These are phyloP conservation scores for Teleogryllus occipitalis DNA, from an alignment of 1,140 invertebrate species.

Conservation along the genomic window DNA sequence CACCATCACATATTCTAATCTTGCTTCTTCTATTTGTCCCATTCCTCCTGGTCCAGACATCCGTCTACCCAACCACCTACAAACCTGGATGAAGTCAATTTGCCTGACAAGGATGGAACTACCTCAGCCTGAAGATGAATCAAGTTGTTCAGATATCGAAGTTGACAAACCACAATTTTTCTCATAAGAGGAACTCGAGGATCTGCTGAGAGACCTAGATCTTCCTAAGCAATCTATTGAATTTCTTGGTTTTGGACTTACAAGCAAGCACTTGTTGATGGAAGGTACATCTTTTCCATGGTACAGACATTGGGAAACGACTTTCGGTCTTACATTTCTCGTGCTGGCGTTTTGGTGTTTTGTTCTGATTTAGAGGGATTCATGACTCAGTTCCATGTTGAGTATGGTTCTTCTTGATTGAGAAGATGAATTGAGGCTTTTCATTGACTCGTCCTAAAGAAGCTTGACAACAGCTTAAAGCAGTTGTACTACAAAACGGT, in stretches of 20 bases:
- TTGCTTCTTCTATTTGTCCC: conserved; percentile 7
- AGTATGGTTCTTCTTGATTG: not conserved
- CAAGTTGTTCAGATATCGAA: not conserved
- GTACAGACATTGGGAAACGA: not conserved
- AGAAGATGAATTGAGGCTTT: not conserved
- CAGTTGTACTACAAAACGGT: not conserved
- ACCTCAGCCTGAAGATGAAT: not conserved
- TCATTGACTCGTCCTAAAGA: conserved; percentile 6
- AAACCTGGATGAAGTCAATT: not conserved
- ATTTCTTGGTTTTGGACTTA: not conserved
- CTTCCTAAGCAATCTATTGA: not conserved
- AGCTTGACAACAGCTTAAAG: no score
- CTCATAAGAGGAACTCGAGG: not conserved
- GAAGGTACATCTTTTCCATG: not conserved
- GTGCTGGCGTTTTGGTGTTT: conserved; percentile 10
- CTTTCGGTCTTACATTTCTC: not conserved
- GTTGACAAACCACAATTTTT: conserved; percentile 1
- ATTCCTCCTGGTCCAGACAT: not conserved
- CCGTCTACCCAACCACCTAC: not conserved
- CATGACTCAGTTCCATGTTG: not conserved
- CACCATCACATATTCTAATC: not conserved
- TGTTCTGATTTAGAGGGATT: conserved; percentile 4
- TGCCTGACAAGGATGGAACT: not conserved
- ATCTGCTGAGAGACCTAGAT: not conserved
- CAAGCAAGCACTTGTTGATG: not conserved